Conservation (phyloP, 2,113 vertebrate species). For the Phrynocephalus versicolor region DNA sequence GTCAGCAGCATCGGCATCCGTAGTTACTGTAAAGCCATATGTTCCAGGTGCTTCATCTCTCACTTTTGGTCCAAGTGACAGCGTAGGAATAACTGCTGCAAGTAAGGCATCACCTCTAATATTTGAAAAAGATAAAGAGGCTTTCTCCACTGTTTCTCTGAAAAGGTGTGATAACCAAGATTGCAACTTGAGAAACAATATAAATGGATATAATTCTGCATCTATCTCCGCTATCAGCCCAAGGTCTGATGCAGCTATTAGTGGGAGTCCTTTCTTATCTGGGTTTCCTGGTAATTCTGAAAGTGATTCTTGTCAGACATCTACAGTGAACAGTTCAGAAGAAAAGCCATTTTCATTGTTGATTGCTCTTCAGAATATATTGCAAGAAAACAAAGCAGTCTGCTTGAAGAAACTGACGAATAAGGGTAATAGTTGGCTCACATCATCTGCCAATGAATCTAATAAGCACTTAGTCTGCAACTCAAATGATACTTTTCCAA, state of each 20-base stretch:
- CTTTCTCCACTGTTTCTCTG: constrained; percentile 56
- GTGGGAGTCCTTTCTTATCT: neutral
- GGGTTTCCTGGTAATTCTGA: constrained; percentile 18
- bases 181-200: constrained; percentile 8
- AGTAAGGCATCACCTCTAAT: constrained; percentile 21
- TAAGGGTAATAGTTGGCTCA: neutral
- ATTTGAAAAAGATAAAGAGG: constrained; percentile 41
- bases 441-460: neutral
- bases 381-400: constrained; percentile 9
- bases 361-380: neutral
- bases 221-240: neutral
- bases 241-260: constrained; percentile 22
- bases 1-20: neutral
- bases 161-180: constrained; percentile 17
- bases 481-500: constrained; percentile 7
- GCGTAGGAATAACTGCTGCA: neutral
- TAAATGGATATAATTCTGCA: constrained; percentile 23
- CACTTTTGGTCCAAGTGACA: constrained; percentile 42
- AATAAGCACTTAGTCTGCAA: constrained; percentile 2
- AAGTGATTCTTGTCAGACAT: constrained; percentile 9
- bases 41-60: constrained; percentile 27
- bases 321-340: neutral
- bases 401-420: neutral
- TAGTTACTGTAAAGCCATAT: constrained; percentile 20
- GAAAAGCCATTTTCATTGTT: constrained; percentile 8